Evolutionary conservation across 35 echinoderm and acorn worm genomes (phyloP), one percentile per base, ranked within the genome.

Genomic region (Anneissia japonica): DNA sequence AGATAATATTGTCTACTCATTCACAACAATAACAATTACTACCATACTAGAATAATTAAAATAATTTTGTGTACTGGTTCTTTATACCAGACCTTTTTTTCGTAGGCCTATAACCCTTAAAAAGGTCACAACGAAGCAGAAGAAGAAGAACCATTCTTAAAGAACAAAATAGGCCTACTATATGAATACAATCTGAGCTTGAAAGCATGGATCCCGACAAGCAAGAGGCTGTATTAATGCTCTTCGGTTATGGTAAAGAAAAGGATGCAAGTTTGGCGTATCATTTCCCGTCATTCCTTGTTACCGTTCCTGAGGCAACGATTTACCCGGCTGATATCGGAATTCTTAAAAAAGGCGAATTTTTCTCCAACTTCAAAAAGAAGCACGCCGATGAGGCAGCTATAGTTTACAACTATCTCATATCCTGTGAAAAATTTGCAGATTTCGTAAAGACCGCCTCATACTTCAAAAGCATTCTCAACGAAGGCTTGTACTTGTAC

Each of bases 401-500:
- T 1, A 74, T 3, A 6, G 81, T 90, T 37, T 83, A 84, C n/a
- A 90, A 90, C 88, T 90, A 84, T 43, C 74, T 90, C 30, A 30
- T 90, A 29, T 90, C 88, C 6, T 30, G 40, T 30, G 73, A 83
- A 26, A 84, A 11, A 28, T 84, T 83, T 39, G 37, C 84, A 23
- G 74, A 90, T 30, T 90, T 90, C 73, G n/a, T 76, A 75, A 64
- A 77, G 41, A 39, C 31, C 37, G 72, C 81, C 7, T 9, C 38
- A 34, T 17, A 45, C 30, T 55, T 84, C 21, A 34, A 34, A 43
- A 2, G 5, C n/a, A 46, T 90, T 39, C 81, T 90, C 72, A 90
- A 90, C 23, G 88, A 90, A 46, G 88, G 88, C 7, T 46, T 90
- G 56, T 90, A 90, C 40, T 39, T 90, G 37, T 90, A 90, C 31